Base-by-base conservation (phyloP, 2,888 invertebrate species). In the Noctua fimbriata region DNA sequence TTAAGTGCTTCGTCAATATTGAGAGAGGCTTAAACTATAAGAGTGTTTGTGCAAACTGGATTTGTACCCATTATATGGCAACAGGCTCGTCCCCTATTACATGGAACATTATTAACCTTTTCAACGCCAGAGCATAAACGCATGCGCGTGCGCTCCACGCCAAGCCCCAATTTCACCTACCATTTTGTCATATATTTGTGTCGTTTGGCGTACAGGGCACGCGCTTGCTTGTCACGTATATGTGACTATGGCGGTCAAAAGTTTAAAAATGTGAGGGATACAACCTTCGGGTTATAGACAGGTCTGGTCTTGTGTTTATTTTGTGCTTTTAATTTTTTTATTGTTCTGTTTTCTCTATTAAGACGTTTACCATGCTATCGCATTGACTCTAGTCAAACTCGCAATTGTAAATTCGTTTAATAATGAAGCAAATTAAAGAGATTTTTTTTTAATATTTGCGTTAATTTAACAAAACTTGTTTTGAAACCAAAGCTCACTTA, bases 371-470 rank as follows among this genome's bases (percentile, higher is more conserved):
- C 14, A 36, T 58, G 24, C 9, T 47, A 41, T 36, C 49, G 36
- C 65, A 41, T 52, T 55, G 28, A 49, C 44, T 73, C 66, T 83
- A 83, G 81, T 81, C 82, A 67, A 77, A 47, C 18, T 52, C n/a
- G 6, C 47, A 44, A 52, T n/a, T 55, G 12, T 60, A 44, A 63
- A 65, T 32, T 47, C 12, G 16, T 49, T 12, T 36, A 28, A 28
- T 14, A n/a, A n/a, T 28, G n/a, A 44, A 58, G 32, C 28, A 28
- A 7, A 18, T 28, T 28, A 1, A 21, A 36, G n/a, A 28, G 14
- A 21, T 47, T 24, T 44, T 2, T 44, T 28, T 4, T 10, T 7
- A 60, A 60, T 28, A 32, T 10, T 32, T 9, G 32, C 32, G 32
- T 1, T 16, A 28, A 60, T 28, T 28, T 18, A 60, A 60, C 16